Conservation (phyloP, 2,113 vertebrate species). For the Epinephelus fuscoguttatus region DNA sequence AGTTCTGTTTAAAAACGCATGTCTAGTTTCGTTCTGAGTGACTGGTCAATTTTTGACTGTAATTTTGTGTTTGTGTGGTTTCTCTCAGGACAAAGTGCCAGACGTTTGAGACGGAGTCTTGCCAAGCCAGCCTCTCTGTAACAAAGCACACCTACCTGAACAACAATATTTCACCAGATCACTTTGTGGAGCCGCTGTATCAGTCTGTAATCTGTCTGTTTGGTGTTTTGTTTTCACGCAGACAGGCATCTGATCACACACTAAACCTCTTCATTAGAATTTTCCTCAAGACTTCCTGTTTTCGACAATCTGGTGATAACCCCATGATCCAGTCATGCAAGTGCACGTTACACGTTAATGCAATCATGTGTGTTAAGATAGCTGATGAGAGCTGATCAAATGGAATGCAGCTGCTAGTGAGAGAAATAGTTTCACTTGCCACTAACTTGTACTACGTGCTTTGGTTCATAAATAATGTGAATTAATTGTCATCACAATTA, state of each 20-base stretch:
- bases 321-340: neutral
- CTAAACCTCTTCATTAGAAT: constrained; percentile 1
- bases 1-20: neutral
- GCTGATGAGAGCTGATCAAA: neutral
- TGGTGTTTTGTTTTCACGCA: neutral
- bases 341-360: neutral
- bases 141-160: neutral
- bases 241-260: neutral
- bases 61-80: neutral
- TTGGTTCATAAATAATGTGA: neutral
- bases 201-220: neutral
- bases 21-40: neutral
- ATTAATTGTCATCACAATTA: neutral
- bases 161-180: neutral
- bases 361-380: neutral
- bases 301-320: neutral
- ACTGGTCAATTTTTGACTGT: neutral
- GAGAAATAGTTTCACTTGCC: neutral
- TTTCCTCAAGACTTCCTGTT: neutral
- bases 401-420: neutral
- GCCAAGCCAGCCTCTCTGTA: neutral
- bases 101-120: neutral
- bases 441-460: neutral
- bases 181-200: neutral
- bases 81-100: constrained; percentile 54